A percentile compares a stretch with the other conserved stretches of the same genome.
phyloP scores from a whole-genome alignment of 2,113 vertebrate species.

The Xenopus laevis region DNA sequence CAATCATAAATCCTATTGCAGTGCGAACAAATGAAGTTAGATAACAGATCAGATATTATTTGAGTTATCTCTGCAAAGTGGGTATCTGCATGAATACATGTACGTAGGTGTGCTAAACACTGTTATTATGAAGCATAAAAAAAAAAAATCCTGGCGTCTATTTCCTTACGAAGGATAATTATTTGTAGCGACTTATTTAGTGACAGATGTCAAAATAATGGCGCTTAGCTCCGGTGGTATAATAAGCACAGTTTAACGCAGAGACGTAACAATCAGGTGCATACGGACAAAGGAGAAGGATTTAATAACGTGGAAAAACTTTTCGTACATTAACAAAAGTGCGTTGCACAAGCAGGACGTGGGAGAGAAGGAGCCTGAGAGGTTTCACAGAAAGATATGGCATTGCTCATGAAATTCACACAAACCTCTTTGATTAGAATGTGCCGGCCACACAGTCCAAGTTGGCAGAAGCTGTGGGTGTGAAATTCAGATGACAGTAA shows the following conservation, averaged over 20 bases:
- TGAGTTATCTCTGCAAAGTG: no score
- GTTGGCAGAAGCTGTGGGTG: slow-evolving; percentile 22
- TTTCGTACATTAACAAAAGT: slow-evolving; percentile 11
- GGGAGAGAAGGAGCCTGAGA: background rate
- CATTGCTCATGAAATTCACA: slow-evolving; percentile 12
- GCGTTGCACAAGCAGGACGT: background rate
- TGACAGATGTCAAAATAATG: slow-evolving; percentile 34
- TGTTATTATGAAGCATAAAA: slow-evolving; percentile 4
- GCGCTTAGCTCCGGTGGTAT: background rate
- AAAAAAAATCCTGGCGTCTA: background rate
- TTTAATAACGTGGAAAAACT: slow-evolving; percentile 6
- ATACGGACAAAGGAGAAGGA: slow-evolving; percentile 2
- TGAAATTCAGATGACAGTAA: slow-evolving; percentile 4
- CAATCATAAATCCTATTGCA: no score
- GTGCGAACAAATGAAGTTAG: no score
- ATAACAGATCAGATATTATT: no score
- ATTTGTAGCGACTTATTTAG: slow-evolving; percentile 20
- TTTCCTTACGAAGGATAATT: slow-evolving; percentile 6
- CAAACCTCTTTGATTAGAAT: slow-evolving; percentile 13
- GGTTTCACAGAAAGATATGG: background rate
- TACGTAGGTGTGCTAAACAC: no score
- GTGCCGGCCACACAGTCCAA: background rate
- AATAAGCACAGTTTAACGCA: slow-evolving; percentile 6
- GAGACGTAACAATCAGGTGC: background rate
- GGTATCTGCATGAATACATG: no score